These are phyloP conservation scores for Micropoecilia bifurca DNA, from an alignment of 2,797 vertebrate species.

Conservation along the genomic window DNA sequence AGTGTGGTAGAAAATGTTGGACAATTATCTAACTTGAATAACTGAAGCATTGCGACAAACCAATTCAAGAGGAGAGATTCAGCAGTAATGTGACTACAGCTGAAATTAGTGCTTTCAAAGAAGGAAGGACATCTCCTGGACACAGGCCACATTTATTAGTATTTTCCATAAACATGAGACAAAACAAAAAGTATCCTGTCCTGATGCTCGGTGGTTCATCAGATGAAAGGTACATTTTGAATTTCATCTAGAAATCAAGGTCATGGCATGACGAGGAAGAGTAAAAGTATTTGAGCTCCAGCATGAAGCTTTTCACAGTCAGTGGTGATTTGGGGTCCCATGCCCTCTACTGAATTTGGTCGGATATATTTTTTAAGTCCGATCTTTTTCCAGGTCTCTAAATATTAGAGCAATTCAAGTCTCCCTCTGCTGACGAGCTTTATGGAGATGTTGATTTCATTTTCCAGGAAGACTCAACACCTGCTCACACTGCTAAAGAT, in stretches of 20 bases:
- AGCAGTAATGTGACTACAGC: neutral
- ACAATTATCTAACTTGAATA: neutral
- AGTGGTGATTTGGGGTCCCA: neutral
- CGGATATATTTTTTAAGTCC: neutral
- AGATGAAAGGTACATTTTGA: neutral
- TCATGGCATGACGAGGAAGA: neutral
- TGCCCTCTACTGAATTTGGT: neutral
- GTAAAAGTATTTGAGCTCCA: neutral
- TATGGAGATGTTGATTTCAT: neutral
- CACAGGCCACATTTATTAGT: neutral
- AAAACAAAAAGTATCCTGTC: neutral
- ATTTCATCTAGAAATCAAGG: neutral
- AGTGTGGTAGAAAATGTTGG: neutral
- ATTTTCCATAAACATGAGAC: neutral
- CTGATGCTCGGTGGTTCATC: neutral
- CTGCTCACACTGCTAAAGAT: neutral
- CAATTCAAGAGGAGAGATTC: neutral
- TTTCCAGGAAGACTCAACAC: neutral
- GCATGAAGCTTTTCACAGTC: neutral
- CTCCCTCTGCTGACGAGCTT: neutral
- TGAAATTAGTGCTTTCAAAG: neutral
- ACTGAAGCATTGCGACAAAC: neutral
- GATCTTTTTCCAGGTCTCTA: neutral
- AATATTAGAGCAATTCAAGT: neutral
- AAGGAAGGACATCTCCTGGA: neutral